phyloP scores from a whole-genome alignment of 2,113 vertebrate species.

The Motacilla tschutschensis region DNA sequence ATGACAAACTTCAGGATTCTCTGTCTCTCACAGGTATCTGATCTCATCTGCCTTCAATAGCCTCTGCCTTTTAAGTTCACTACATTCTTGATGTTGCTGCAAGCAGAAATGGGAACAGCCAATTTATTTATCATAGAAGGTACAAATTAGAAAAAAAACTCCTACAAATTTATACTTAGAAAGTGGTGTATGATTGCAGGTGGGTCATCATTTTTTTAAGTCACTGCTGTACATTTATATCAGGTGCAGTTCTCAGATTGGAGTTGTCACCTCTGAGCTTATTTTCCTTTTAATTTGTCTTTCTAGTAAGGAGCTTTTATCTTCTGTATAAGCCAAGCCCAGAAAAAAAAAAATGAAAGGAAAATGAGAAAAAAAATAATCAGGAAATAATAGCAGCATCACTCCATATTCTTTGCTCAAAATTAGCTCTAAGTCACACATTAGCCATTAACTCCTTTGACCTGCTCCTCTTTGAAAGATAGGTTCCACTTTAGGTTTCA shows the following conservation, averaged over 20 bases:
- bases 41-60: background rate
- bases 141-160: background rate
- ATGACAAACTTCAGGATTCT: background rate
- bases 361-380: background rate
- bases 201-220: background rate
- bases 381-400: background rate
- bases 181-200: background rate
- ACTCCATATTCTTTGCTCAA: background rate
- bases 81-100: background rate
- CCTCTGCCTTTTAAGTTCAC: background rate
- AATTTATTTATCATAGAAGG: background rate
- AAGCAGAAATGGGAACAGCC: background rate
- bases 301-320: background rate
- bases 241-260: background rate
- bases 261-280: background rate
- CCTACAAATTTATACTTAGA: background rate
- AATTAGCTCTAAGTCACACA: slow-evolving; percentile 56
- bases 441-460: slow-evolving; percentile 67
- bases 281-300: slow-evolving; percentile 5
- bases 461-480: slow-evolving; percentile 49
- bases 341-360: background rate
- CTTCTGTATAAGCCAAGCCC: background rate
- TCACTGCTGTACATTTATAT: background rate
- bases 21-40: background rate
- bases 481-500: slow-evolving; percentile 38